Conservation (phyloP, 2,113 vertebrate species). For the Abramis brama region DNA sequence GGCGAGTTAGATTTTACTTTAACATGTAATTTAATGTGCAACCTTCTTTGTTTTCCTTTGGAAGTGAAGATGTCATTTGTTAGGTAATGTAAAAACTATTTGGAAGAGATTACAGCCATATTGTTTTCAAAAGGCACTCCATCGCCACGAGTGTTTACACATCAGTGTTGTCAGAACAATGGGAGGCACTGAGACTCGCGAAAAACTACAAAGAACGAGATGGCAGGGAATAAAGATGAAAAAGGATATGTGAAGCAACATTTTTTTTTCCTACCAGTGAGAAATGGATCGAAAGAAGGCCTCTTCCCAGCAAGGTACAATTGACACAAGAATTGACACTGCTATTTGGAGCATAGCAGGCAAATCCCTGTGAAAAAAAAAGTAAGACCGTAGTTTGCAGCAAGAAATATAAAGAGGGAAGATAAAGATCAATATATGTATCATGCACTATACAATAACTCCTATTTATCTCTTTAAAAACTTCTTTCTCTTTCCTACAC, state of each 20-base stretch:
- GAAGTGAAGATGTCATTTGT: constrained; percentile 34
- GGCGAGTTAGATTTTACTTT: background rate
- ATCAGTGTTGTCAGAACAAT: constrained; percentile 37
- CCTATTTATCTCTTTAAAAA: background rate
- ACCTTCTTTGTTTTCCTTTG: constrained; percentile 8
- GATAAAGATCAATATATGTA: background rate
- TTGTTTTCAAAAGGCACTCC: constrained; percentile 36
- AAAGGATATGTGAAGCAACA: background rate
- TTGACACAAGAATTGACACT: constrained; percentile 30
- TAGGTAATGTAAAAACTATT: constrained; percentile 34
- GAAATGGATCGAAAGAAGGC: constrained; percentile 6
- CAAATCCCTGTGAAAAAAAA: background rate
- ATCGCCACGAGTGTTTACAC: constrained; percentile 12
- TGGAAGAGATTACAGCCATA: constrained; percentile 17
- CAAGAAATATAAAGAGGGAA: background rate
- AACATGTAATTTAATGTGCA: background rate
- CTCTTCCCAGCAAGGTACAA: constrained; percentile 10
- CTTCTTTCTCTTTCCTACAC: no score
- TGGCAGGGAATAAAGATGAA: constrained; percentile 29
- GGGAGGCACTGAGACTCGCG: constrained; percentile 7
- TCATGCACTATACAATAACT: background rate
- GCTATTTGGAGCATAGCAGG: constrained; percentile 27
- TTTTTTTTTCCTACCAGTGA: constrained; percentile 21
- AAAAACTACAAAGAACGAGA: constrained; percentile 37
- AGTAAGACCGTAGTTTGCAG: background rate